These are phyloP conservation scores for Valencia hispanica DNA, from an alignment of 2,797 vertebrate genomes.

Conservation along the genomic window DNA sequence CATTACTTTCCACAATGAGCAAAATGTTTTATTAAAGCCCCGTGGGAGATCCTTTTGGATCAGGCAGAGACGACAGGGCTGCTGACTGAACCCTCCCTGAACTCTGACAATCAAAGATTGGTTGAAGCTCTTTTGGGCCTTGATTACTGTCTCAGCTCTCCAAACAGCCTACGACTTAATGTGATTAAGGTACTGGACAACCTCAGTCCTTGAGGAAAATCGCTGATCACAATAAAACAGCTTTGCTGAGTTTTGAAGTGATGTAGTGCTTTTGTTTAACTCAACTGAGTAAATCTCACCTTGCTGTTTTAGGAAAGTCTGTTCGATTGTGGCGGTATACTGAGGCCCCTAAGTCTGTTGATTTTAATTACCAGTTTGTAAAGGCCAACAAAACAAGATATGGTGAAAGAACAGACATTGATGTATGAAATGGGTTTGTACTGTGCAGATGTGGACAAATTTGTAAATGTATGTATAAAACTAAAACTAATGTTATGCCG, in stretches of 20 bases:
- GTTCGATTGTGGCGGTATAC: slow-evolving; percentile 47
- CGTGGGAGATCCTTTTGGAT: slow-evolving; percentile 79
- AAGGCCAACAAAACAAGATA: slow-evolving; percentile 50
- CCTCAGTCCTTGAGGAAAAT: slow-evolving; percentile 76
- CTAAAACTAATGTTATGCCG: no score
- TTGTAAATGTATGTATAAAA: no score
- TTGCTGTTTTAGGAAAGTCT: slow-evolving; percentile 63
- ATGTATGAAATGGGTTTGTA: slow-evolving; percentile 52
- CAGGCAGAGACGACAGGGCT: slow-evolving; percentile 80
- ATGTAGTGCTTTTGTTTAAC: slow-evolving; percentile 71
- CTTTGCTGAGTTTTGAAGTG: slow-evolving; percentile 76
- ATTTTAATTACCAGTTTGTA: slow-evolving; percentile 10
- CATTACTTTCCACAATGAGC: slow-evolving; percentile 89
- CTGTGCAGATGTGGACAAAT: not conserved
- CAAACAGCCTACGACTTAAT: slow-evolving; percentile 72
- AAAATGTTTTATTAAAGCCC: slow-evolving; percentile 89
- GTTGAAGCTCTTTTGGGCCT: slow-evolving; percentile 71
- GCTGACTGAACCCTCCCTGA: slow-evolving; percentile 83
- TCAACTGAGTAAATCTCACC: slow-evolving; percentile 66
- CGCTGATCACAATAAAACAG: slow-evolving; percentile 78
- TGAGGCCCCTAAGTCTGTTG: slow-evolving; percentile 51
- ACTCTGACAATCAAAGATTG: slow-evolving; percentile 83
- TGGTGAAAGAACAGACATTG: slow-evolving; percentile 52
- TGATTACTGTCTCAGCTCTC: slow-evolving; percentile 71
- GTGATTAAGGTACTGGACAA: slow-evolving; percentile 80